Base-by-base conservation (phyloP, 2,797 vertebrate genomes). In the Acipenser transmontanus region DNA sequence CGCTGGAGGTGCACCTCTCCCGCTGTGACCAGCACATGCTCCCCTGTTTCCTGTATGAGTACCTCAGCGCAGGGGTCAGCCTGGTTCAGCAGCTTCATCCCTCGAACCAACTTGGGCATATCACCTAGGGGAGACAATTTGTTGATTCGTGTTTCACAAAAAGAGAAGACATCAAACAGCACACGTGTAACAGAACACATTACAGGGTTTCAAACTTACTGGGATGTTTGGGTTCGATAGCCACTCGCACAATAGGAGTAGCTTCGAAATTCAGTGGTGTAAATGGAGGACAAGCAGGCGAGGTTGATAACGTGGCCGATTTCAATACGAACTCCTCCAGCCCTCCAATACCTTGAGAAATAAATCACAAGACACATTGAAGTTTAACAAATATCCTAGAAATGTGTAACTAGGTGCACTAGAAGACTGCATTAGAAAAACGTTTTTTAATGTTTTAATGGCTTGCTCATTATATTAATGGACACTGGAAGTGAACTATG, bases 1-100 rank as follows among this genome's bases (percentile, higher is more conserved):
- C 95, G 93, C 59, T 99, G 97, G 10, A 99, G 92, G 74, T 98
- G 96, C 71, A 99, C 94, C 75, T 99, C 97, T 65, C 97, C 97
- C 0, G 95, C 97, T 0, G 97, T 98, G 75, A 99, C 87, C 68
- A 99, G 81, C 59, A 99, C 97, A 2, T 99, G 97, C 69, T 99
- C 97, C 62, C 97, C 97, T 0, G 93, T 96, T 77, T 99, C 97
- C 81, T 99, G 97, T 74, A 99, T 97, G 74, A 99, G 82, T 73
- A 99, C 87, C 69, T 99, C 92, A 6, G 93, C 95, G 56, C 97
- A 99, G 0, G 97, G 95, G 81, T 99, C 97, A 1, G 97, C 97
- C 74, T 99, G 97, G 87, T 98, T 98, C 83, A 99, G 79, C 72
- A 99, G 82, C 70, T 92, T 95, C 96, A 99, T 97, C 50, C 97